Evolutionary conservation across 2,888 invertebrate species (phyloP).

Genomic region (Gisinianus flammeolus): DNA sequence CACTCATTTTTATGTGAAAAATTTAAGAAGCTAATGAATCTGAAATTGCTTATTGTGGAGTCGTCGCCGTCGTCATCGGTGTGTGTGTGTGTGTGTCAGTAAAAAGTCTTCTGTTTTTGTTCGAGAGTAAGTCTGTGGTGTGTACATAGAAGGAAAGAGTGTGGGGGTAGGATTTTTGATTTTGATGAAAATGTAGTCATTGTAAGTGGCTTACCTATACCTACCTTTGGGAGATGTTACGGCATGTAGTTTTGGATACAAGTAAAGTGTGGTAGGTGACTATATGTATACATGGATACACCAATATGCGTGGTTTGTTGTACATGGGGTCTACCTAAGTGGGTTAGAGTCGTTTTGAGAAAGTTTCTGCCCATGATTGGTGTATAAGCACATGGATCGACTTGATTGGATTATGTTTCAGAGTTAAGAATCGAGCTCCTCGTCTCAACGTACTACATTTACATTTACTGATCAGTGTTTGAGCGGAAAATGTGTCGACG

Average conservation of each 20-base stretch:
- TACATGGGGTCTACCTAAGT: neutral
- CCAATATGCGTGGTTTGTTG: neutral
- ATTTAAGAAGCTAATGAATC: neutral
- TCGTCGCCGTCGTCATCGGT: neutral
- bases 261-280: too few relatives aligned
- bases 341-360: conserved; percentile 6
- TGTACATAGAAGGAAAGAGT: too few relatives aligned
- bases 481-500: too few relatives aligned
- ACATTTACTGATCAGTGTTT: too few relatives aligned
- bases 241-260: neutral
- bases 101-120: too few relatives aligned
- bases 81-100: neutral
- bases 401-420: conserved; percentile 13
- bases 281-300: conserved; percentile 11
- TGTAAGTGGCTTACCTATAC: conserved; percentile 13
- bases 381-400: neutral
- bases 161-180: neutral
- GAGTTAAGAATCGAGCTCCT: conserved; percentile 5
- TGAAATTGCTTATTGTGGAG: neutral
- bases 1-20: neutral
- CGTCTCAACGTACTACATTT: too few relatives aligned
- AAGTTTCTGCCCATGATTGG: conserved; percentile 17
- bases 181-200: conserved; percentile 4
- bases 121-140: too few relatives aligned
- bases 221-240: neutral